phyloP scores from a whole-genome alignment of 2,888 invertebrate species.

The Erebia aethiops region DNA sequence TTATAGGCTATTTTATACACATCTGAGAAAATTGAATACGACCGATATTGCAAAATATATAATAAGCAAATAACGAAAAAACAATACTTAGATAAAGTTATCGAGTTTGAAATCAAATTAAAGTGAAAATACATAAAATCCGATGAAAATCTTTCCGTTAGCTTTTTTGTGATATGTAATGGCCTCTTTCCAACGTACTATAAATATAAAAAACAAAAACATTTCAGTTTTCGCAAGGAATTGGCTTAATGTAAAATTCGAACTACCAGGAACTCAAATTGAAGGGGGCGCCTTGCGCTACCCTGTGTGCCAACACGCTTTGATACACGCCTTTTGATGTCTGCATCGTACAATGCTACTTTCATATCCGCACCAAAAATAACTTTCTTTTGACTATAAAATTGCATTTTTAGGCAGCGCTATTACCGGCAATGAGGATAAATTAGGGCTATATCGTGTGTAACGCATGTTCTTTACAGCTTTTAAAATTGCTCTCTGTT shows the following conservation, averaged over 20 bases:
- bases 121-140: background rate
- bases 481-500: conserved; percentile 25
- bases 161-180: background rate
- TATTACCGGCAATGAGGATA: conserved; percentile 40
- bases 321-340: conserved; percentile 78
- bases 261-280: conserved; percentile 62
- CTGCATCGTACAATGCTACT: conserved; percentile 70
- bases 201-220: conserved; percentile 32
- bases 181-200: conserved; percentile 4
- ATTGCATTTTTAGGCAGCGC: conserved; percentile 60
- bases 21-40: too few species aligned
- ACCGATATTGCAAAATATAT: too few species aligned
- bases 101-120: too few species aligned
- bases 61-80: too few species aligned
- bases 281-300: conserved; percentile 61
- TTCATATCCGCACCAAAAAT: conserved; percentile 65
- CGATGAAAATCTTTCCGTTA: background rate
- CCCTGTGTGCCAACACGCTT: conserved; percentile 65
- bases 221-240: conserved; percentile 38
- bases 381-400: conserved; percentile 59
- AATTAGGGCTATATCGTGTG: conserved; percentile 29
- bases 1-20: too few species aligned
- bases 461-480: conserved; percentile 13
- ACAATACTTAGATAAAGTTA: too few species aligned
- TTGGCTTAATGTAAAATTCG: conserved; percentile 56